Percentiles rank a stretch among this genome's conserved stretches.
phyloP scores from a whole-genome alignment of 1,140 invertebrate genomes.

The Magallana gigas region DNA sequence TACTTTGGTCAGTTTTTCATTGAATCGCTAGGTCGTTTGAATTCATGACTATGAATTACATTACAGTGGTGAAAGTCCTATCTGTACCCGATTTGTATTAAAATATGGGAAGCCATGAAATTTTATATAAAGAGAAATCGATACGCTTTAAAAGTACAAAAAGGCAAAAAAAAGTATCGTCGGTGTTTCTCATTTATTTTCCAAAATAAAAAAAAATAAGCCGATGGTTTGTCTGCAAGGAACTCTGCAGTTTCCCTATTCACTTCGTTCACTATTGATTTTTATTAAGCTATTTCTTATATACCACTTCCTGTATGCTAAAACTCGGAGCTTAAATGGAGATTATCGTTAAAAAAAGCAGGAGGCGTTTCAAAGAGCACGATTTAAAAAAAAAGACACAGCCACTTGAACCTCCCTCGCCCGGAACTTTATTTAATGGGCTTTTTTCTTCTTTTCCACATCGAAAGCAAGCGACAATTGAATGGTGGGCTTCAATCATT shows the following conservation, averaged over 20 bases:
- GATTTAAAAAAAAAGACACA: background rate
- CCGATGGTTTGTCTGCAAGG: background rate
- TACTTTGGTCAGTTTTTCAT: background rate
- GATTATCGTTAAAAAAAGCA: conserved; percentile 7
- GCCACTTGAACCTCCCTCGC: background rate
- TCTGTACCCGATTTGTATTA: background rate
- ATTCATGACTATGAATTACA: background rate
- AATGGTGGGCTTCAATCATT: background rate
- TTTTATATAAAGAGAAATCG: background rate
- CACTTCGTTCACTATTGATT: conserved; percentile 11
- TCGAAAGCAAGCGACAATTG: background rate
- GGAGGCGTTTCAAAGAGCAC: conserved; percentile 16
- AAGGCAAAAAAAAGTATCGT: background rate
- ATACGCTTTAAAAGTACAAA: background rate
- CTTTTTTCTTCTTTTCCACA: background rate
- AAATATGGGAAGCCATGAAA: background rate
- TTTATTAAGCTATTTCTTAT: background rate
- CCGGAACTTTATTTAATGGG: background rate
- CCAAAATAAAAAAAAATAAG: background rate
- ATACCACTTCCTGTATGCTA: background rate
- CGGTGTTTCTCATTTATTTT: background rate
- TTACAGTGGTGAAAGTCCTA: background rate
- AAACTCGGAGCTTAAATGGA: background rate
- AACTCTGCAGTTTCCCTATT: background rate
- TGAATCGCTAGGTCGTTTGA: background rate